Conservation (phyloP, 2,797 vertebrate species). For the Mallotus villosus region DNA sequence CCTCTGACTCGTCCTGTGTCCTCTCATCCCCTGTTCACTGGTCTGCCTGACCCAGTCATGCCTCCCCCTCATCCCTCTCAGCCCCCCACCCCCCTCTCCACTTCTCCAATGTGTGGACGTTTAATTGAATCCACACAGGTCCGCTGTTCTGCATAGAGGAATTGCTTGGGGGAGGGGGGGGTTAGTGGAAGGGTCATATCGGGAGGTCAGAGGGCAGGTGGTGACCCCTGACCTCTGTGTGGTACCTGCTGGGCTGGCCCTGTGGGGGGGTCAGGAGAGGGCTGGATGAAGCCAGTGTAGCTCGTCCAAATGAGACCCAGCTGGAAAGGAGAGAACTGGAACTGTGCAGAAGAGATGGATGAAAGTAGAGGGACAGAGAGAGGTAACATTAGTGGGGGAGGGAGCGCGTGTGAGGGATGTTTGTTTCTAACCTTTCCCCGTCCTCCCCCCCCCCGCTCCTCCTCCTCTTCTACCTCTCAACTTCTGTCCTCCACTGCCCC, state of each 20-base stretch:
- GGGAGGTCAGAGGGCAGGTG: conserved; percentile 32
- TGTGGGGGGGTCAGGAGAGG: conserved; percentile 33
- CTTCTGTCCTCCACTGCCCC: background rate
- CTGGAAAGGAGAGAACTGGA: conserved; percentile 25
- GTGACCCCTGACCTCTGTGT: conserved; percentile 40
- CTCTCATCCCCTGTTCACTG: background rate
- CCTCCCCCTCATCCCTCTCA: conserved; percentile 14
- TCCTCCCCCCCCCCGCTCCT: conserved; percentile 3
- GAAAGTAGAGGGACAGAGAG: conserved; percentile 21
- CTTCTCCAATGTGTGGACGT: background rate
- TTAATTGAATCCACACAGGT: conserved; percentile 53
- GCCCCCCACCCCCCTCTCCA: background rate
- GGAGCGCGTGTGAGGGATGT: background rate
- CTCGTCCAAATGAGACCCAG: conserved; percentile 43
- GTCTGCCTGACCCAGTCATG: background rate
- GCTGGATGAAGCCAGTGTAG: conserved; percentile 40
- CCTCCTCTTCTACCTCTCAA: conserved; percentile 5
- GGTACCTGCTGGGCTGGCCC: conserved; percentile 55
- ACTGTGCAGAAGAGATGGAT: background rate
- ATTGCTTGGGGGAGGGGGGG: conserved; percentile 21
- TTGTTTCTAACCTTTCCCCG: background rate
- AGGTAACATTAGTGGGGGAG: conserved; percentile 12
- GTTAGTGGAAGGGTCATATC: conserved; percentile 8
- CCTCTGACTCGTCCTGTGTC: background rate
- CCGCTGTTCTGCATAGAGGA: conserved; percentile 31